Evolutionary conservation across 2,797 vertebrate species (phyloP), one percentile per base, ranked within the genome.

Genomic region (Pelodytes ibericus): DNA sequence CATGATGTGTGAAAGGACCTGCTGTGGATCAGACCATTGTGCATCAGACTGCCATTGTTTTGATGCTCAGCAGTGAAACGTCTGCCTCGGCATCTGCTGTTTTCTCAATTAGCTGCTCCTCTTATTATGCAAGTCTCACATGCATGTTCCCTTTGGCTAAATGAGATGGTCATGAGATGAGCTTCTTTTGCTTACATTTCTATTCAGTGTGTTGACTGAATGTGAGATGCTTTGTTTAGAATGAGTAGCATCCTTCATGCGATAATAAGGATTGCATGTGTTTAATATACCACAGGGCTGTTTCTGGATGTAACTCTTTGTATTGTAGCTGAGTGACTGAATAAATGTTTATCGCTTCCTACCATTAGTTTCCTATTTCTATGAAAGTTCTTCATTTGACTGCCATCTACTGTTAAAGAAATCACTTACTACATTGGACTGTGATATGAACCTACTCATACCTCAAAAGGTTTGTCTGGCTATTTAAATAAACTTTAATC

Each of bases 61-160:
- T 63, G n/a, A 33, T 30, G 27, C 25, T 26, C 36, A 20, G 67
- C 31, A 41, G 27, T 44, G 22, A 22, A 71, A 57, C 24, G 66
- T 63, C 59, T 68, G 73, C 41, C 39, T 47, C 4, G 67, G 63
- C 73, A 75, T 68, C 73, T 76, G 74, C 58, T 76, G 30, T 70
- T 69, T 44, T 67, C 18, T n/a, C 64, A 69, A 62, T 41, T 51
- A 53, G 41, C 58, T 39, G 58, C 65, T 24, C 24, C 36, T 56
- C 58, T 65, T 56, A 71, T 62, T 68, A 69, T 62, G 30, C 53
- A 36, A 51, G 39, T 69, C 57, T 69, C 73, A 61, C 59, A 25
- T 26, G 63, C 20, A 24, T 58, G 22, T 31, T 33, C 41, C 33
- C 56, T 29, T 69, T 22, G 56, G 41, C 64, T 30, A 20, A 49